phyloP scores from a whole-genome alignment of 2,113 vertebrate genomes.

The Apteryx owenii region DNA sequence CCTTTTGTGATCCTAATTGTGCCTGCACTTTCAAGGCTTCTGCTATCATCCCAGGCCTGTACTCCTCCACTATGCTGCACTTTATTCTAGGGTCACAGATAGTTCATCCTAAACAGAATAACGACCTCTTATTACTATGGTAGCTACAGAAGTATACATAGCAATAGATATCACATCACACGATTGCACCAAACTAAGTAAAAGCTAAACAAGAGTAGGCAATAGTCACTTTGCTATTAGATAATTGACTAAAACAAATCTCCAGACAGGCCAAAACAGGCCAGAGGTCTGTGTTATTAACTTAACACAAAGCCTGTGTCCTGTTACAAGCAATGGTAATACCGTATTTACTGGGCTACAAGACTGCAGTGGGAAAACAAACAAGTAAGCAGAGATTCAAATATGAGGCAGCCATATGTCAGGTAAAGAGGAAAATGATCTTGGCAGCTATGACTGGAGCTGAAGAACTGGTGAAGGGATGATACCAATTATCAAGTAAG shows the following conservation, averaged over 20 bases:
- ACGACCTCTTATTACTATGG: neutral
- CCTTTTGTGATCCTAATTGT: neutral
- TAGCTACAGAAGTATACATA: neutral
- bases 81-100: neutral
- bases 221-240: neutral
- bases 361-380: neutral
- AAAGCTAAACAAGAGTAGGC: neutral
- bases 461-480: neutral
- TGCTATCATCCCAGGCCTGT: neutral
- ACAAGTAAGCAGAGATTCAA: neutral
- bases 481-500: neutral
- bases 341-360: rapidly evolving
- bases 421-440: neutral
- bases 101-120: neutral
- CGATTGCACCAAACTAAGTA: neutral
- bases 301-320: neutral
- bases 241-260: neutral
- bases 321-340: neutral
- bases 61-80: neutral
- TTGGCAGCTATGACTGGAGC: neutral
- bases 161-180: neutral
- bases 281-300: neutral
- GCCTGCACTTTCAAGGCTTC: neutral
- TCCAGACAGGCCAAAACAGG: neutral
- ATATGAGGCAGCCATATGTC: neutral